These are phyloP conservation scores for Silvanus unidentatus DNA, from an alignment of 2,888 invertebrate genomes.

Conservation along the genomic window DNA sequence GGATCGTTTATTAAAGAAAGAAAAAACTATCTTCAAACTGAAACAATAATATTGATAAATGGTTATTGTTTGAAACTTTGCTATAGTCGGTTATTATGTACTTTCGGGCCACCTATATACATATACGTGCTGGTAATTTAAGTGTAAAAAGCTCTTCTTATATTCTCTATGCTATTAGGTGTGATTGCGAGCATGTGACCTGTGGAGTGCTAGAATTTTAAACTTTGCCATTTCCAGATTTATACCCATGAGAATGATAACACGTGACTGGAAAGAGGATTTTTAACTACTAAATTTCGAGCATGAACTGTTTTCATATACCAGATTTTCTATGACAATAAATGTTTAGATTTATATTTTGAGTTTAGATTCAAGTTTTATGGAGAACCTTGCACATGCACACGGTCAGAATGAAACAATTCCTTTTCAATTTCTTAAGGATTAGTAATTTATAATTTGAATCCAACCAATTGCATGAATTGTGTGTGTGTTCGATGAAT, in stretches of 20 bases:
- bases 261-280: slow-evolving; percentile 28
- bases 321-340: no score
- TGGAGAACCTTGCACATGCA: no score
- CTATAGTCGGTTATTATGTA: slow-evolving; percentile 1
- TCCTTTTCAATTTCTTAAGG: no score
- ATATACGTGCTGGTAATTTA: neutral
- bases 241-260: slow-evolving; percentile 27
- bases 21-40: slow-evolving; percentile 19
- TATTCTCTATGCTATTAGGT: slow-evolving; percentile 1
- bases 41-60: slow-evolving; percentile 24
- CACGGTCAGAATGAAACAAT: no score
- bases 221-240: slow-evolving; percentile 29
- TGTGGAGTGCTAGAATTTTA: slow-evolving; percentile 24
- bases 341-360: no score
- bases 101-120: neutral
- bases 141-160: neutral
- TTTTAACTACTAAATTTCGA: slow-evolving; percentile 26
- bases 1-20: slow-evolving; percentile 17
- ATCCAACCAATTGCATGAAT: no score
- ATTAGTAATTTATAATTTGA: no score
- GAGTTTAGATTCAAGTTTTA: no score
- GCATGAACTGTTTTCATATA: neutral
- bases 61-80: slow-evolving; percentile 17
- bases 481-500: no score
- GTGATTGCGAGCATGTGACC: slow-evolving; percentile 24